Conservation (phyloP, 2,113 vertebrate genomes). For the Miniopterus natalensis region DNA sequence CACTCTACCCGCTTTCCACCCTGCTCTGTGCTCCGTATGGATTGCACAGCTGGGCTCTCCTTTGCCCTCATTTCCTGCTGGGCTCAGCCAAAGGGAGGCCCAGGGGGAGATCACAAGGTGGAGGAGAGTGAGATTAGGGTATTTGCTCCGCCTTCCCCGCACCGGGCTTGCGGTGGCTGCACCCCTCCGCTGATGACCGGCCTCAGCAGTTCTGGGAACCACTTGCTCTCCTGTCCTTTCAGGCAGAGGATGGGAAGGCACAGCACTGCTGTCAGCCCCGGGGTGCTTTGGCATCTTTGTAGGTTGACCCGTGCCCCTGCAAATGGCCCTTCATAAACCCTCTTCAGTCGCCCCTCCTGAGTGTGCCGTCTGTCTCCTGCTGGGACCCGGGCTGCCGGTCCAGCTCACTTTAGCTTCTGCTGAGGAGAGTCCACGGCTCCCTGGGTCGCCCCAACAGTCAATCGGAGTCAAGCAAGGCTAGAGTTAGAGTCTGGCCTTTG, state of each 20-base stretch:
- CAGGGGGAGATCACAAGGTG: neutral
- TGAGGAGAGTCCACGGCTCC: neutral
- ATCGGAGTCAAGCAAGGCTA: neutral
- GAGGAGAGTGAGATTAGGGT: neutral
- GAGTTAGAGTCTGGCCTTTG: neutral
- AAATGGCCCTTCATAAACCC: neutral
- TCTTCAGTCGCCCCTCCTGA: neutral
- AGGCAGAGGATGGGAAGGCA: neutral
- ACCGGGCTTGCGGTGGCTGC: neutral
- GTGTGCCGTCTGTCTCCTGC: neutral
- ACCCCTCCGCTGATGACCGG: neutral
- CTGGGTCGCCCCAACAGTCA: neutral
- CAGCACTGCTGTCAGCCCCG: neutral
- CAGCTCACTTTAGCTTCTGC: neutral
- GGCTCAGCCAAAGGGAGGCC: conserved; percentile 21
- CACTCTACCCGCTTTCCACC: neutral
- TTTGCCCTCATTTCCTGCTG: conserved; percentile 3
- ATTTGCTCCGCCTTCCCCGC: neutral
- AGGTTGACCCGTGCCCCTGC: neutral
- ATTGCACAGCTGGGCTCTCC: neutral
- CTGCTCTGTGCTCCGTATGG: neutral
- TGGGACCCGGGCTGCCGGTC: neutral
- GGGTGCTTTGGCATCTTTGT: neutral
- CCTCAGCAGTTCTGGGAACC: neutral
- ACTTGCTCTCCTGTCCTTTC: neutral